Evolutionary conservation across 2,888 invertebrate genomes (phyloP), one percentile per base, ranked within the genome.

Genomic region (Mayetiola destructor): DNA sequence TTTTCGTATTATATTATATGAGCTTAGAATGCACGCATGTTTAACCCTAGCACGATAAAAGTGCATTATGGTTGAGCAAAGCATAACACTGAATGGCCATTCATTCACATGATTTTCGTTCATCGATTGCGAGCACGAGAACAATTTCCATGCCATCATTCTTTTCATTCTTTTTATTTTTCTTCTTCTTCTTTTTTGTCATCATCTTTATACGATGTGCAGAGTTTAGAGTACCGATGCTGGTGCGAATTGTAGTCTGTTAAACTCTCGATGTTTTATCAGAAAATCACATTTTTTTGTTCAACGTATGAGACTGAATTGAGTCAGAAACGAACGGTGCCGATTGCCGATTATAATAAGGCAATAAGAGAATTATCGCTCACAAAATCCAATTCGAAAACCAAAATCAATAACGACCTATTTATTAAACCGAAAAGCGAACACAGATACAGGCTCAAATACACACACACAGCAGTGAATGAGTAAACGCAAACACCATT

Each of bases 51-150:
- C 48, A 48, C 48, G 48, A 48, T 48, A 48, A 48, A 48, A 27
- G 27, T 48, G 27, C 27, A 48, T 48, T 48, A 48, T 27, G 27
- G 48, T 27, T 27, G 27, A n/a, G n/a, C n/a, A n/a, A n/a, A n/a
- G n/a, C 48, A 48, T 48, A 27, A 48, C 48, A 48, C 42, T 21
- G 23, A 16, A 39, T 39, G 16, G 36, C 36, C 36, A 36, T 16
- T 48, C 48, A 48, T 48, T 48, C 48, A 48, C 48, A 48, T 48
- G n/a, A n/a, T n/a, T n/a, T n/a, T n/a, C n/a, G n/a, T n/a, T n/a
- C n/a, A 39, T 12, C 12, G 42, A 6, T 27, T 3, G 27, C 27
- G 3, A 27, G 1, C n/a, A 37, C 21, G 27, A n/a, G n/a, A n/a
- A 14, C 48, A 27, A 39, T 8, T 48, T 48, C 27, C 23, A 9